Evolutionary conservation across 2,797 vertebrate species (phyloP).

Genomic region (Nothura maculosa): DNA sequence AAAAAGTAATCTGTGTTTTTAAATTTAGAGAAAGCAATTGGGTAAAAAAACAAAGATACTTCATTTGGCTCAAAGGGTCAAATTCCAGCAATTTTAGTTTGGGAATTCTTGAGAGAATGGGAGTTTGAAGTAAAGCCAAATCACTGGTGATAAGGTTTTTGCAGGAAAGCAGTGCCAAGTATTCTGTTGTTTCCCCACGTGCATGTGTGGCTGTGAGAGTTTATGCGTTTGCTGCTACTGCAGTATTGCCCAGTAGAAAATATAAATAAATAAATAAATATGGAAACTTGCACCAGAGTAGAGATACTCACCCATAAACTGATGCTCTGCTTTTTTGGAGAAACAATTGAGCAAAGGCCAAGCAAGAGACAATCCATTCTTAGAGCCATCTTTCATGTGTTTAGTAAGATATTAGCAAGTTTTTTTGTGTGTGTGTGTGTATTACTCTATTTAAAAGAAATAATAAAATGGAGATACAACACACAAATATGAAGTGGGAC

Average conservation of each 20-base stretch:
- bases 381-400: neutral
- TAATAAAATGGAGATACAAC: neutral
- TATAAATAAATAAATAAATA: neutral
- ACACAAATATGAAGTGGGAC: neutral
- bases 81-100: conserved; percentile 1
- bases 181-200: neutral
- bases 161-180: neutral
- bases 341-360: neutral
- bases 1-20: neutral
- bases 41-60: neutral
- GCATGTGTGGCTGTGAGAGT: neutral
- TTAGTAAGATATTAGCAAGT: neutral
- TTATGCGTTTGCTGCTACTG: neutral
- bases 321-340: neutral
- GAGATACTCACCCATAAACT: neutral
- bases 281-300: neutral
- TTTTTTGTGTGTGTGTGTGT: neutral
- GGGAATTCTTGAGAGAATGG: conserved; percentile 25
- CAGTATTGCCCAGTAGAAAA: neutral
- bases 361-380: neutral
- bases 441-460: neutral
- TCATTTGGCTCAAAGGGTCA: conserved; percentile 3
- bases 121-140: neutral
- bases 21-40: neutral
- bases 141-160: neutral